Evolutionary conservation across 2,888 invertebrate species (phyloP).

Genomic region (Artemia sinica): DNA sequence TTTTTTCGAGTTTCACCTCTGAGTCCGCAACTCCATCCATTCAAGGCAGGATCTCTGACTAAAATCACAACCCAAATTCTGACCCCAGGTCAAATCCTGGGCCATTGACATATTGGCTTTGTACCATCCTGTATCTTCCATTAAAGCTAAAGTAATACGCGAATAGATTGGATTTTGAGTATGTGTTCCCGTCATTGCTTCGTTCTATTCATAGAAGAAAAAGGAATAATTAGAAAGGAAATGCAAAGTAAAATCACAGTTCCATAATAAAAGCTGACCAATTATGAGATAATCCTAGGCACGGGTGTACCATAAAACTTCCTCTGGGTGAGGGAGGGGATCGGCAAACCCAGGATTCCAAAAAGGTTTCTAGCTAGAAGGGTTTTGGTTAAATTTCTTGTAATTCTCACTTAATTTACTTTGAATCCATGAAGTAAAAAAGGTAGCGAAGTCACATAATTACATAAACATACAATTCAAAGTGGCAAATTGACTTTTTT

Average conservation of each 20-base stretch:
- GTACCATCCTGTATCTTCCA: slow-evolving; percentile 99
- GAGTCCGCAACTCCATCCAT: slow-evolving; percentile 68
- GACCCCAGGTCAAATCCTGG: slow-evolving; percentile 75
- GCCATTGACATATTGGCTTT: slow-evolving; percentile 74
- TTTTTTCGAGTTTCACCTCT: slow-evolving; percentile 36
- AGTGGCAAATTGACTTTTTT: no score
- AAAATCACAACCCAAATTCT: slow-evolving; percentile 76
- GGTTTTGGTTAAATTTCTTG: no score
- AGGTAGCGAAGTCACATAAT: no score
- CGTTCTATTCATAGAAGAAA: slow-evolving; percentile 47
- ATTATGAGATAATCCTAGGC: not conserved
- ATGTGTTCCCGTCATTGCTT: slow-evolving; percentile 98
- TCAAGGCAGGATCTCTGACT: slow-evolving; percentile 85
- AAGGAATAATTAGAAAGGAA: not conserved
- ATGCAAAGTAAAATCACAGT: not conserved
- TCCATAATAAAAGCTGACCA: not conserved
- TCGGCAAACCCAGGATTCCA: no score
- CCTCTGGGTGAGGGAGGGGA: no score
- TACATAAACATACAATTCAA: no score
- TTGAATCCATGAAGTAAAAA: no score
- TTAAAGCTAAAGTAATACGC: slow-evolving; percentile 75
- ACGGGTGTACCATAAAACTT: not conserved
- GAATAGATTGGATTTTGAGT: slow-evolving; percentile 96
- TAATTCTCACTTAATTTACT: no score
- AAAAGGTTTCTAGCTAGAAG: no score